phyloP scores from a whole-genome alignment of 1,140 invertebrate species.

The Drosophila athabasca region DNA sequence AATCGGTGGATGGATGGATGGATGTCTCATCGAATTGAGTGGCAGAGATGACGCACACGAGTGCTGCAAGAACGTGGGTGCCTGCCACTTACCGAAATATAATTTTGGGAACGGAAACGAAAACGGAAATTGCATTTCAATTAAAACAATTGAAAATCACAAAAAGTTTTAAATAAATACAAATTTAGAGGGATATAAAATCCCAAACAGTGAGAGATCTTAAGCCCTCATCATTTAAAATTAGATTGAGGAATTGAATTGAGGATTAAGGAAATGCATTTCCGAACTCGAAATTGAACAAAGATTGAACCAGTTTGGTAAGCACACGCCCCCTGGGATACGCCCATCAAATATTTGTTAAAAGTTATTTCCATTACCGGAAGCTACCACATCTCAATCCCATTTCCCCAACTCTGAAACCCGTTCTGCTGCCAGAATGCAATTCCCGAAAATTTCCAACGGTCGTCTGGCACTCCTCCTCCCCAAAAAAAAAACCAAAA shows the following conservation, averaged over 20 bases:
- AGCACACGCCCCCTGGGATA: conserved; percentile 22
- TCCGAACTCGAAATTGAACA: not conserved
- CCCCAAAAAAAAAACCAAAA: conserved; percentile 9
- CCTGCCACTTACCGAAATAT: no score
- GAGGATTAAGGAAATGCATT: conserved; percentile 2
- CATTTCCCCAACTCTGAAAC: conserved; percentile 26
- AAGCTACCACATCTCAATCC: conserved; percentile 19
- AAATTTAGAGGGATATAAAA: no score
- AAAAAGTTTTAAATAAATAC: no score
- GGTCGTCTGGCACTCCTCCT: conserved; percentile 34
- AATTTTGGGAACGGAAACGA: no score
- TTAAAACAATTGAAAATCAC: not conserved
- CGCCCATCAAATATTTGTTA: conserved; percentile 11
- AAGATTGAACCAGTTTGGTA: conserved; percentile 8
- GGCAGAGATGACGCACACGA: no score
- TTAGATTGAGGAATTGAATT: not conserved
- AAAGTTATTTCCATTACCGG: conserved; percentile 54
- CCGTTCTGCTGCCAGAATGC: conserved; percentile 34
- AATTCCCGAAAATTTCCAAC: conserved; percentile 22
- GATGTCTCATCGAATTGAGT: no score
- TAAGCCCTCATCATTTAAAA: not conserved
- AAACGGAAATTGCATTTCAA: conserved; percentile 4
- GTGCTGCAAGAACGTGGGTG: no score
- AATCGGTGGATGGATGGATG: no score
- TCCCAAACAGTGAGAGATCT: no score